Base-by-base conservation (phyloP, 1,140 invertebrate genomes). In the Zaprionus lachaisei region DNA sequence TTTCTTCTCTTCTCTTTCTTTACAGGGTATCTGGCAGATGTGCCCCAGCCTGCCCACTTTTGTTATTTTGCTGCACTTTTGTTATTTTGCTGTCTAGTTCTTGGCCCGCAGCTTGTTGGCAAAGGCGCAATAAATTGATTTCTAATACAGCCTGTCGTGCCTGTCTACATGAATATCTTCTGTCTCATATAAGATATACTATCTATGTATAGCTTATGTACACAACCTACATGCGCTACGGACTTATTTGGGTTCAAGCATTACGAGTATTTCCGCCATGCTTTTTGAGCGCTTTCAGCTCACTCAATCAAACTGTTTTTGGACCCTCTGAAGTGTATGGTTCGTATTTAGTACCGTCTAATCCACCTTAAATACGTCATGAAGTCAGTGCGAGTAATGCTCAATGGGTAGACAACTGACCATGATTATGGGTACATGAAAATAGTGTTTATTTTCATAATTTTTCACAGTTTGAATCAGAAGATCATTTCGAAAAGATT, bases 81-180 rank as follows among this genome's bases (percentile, higher is more conserved):
- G 34, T 51, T 63, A 69, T 72, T 54, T 75, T 68, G 61, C 20
- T 56, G 51, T 64, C 41, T 63, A 55, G 14, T 31, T 22, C 56
- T 22, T 62, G 41, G 38, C 69, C 34, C 70, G 60, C 28, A 17
- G 44, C 28, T 65, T 82, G 71, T 81, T 87, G 83, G 81, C 84
- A 83, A 78, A 83, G 34, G 72, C 78, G 80, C 84, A 87, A 89
- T 83, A 80, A 89, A 89, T 87, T 89, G 80, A 87, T 89, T 87
- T 89, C 84, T 81, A 79, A 87, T 89, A 73, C 80, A 83, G 73
- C 68, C 67, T 79, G 76, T 74, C 72, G 34, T 38, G 54, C 41
- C 75, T 79, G 72, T 75, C 72, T 57, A 62, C 67, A 80, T 70
- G 57, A 71, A 73, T 69, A 55, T 80, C 71, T 64, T 38, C 60